Percentiles rank a stretch among this genome's conserved stretches.
Conservation (phyloP, 1,140 invertebrate genomes). For the Scaptomyza hsui region DNA sequence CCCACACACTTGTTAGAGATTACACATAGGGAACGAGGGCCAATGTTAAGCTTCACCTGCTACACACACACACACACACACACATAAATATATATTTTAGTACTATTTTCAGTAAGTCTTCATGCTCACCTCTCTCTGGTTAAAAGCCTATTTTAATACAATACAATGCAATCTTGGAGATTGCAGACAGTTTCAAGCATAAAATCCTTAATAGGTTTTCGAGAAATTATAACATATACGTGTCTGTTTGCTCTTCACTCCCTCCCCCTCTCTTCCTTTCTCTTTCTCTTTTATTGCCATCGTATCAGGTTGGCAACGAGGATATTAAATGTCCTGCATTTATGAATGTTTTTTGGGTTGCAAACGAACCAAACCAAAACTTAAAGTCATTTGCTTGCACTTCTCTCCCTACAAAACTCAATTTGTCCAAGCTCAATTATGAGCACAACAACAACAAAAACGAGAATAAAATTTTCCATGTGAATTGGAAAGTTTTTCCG, state of each 20-base stretch:
- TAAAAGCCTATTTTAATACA: background rate
- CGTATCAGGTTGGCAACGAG: conserved; percentile 9
- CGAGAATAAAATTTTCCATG: conserved; percentile 44
- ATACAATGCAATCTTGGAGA: conserved; percentile 5
- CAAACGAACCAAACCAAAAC: conserved; percentile 35
- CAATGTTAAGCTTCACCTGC: background rate
- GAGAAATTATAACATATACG: conserved; percentile 17
- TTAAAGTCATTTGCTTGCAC: conserved; percentile 43
- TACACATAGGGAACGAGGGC: background rate
- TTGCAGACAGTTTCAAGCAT: conserved; percentile 7
- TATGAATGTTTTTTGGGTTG: conserved; percentile 38
- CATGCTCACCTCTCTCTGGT: background rate
- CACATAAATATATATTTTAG: no score
- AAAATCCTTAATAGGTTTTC: conserved; percentile 33
- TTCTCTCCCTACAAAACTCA: conserved; percentile 20
- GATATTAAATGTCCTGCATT: conserved; percentile 53
- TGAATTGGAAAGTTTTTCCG: conserved; percentile 56
- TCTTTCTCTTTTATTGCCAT: no score
- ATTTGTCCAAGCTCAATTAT: conserved; percentile 56
- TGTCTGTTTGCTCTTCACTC: background rate
- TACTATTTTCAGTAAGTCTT: background rate
- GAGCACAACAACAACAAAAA: conserved; percentile 30
- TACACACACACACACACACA: no score
- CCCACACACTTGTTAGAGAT: background rate
- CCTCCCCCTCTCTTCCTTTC: background rate